Base-by-base conservation (phyloP, 2,888 invertebrate species). In the Monopis laevigella region DNA sequence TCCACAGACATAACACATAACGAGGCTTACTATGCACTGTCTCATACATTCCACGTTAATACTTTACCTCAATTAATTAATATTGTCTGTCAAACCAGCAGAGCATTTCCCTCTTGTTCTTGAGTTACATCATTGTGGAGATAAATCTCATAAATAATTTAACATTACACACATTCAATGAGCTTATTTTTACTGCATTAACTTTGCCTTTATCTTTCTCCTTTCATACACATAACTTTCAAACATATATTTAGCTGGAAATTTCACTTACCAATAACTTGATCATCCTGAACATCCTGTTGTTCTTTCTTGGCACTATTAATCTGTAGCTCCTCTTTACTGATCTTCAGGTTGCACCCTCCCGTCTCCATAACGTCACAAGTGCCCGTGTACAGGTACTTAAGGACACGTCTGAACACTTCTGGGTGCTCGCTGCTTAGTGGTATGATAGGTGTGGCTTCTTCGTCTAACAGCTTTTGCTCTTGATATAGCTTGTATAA, bases 341-440 rank as follows among this genome's bases (percentile, higher is more conserved):
- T 65, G 49, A 78, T 65, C 59, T 69, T 75, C n/a, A 81, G 49
- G 0, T 63, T 59, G 44, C 82, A 81, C 1, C 74, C 66, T 0
- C 85, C 88, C 21, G 75, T 50, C 39, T 74, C 75, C 0, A 84
- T 62, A 13, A 89, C 78, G 50, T 86, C 85, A 56, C 89, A 90
- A 1, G 68, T 71, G 3, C 86, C 85, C 0, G 87, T 87, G 58
- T 94, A 93, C 51, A 92, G 84, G 58, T 40, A 40, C 2, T 18
- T 63, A 5, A 93, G 59, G n/a, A 92, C 69, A 45, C 91, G 81
- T 44, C 88, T 84, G 58, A 93, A 90, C 43, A 90, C 86, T 39
- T 86, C 83, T 0, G 86, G 82, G 40, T 84, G 77, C 0, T 86
- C 66, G 44, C 84, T 82, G 1, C 83, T 73, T 3, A 89, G 54